phyloP scores from a whole-genome alignment of 2,113 vertebrate species.

The Pongo pygmaeus region DNA sequence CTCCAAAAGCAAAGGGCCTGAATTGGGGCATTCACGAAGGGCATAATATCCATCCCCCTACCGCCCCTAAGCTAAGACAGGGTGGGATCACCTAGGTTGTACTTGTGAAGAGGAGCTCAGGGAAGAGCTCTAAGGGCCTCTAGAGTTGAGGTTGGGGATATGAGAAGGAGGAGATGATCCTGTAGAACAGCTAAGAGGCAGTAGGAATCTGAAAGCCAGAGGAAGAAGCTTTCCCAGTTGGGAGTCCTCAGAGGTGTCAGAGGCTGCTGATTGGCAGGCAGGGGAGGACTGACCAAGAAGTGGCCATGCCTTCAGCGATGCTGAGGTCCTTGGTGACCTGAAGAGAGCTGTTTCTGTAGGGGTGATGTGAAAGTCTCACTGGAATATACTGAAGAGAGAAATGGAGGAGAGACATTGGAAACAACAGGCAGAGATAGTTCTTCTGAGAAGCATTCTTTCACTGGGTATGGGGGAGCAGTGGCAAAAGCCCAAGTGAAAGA shows the following conservation, averaged over 20 bases:
- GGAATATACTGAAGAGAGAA: not conserved
- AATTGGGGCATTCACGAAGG: not conserved
- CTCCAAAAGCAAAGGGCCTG: not conserved
- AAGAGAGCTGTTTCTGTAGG: not conserved
- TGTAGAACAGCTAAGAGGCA: not conserved
- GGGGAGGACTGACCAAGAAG: fast-evolving
- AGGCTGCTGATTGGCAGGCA: not conserved
- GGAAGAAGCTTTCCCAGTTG: not conserved
- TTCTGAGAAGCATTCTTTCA: not conserved
- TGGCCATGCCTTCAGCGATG: not conserved
- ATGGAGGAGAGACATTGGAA: not conserved
- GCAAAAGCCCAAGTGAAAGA: not conserved
- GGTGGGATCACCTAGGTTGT: not conserved
- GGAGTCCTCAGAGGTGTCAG: too few species aligned
- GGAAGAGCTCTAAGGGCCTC: not conserved
- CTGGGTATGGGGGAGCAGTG: not conserved
- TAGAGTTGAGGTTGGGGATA: not conserved
- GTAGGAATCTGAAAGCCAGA: not conserved
- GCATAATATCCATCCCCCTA: not conserved
- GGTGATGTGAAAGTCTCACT: not conserved
- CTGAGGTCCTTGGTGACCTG: not conserved
- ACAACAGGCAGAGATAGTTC: not conserved
- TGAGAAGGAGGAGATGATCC: not conserved
- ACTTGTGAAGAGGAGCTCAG: not conserved
- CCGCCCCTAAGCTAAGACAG: too few species aligned